Evolutionary conservation across 2,113 vertebrate genomes (phyloP).

Genomic region (Silurus asotus): DNA sequence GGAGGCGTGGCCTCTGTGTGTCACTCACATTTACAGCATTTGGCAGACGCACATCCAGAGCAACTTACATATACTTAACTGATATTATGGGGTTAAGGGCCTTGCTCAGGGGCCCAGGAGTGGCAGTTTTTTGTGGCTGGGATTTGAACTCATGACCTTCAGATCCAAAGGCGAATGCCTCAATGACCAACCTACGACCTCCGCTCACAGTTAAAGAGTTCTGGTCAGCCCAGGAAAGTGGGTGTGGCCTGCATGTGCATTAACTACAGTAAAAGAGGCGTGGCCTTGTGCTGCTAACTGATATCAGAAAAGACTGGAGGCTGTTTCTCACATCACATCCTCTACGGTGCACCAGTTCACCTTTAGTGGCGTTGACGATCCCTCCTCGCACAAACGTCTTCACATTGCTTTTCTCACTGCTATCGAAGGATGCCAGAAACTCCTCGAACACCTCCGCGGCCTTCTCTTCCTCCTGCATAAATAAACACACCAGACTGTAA

Average conservation of each 20-base stretch:
- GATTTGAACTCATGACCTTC: too few relatives aligned
- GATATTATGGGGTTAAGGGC: too few relatives aligned
- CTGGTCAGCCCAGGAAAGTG: background rate
- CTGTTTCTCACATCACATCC: background rate
- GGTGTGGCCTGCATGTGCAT: background rate
- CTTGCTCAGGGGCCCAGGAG: too few relatives aligned
- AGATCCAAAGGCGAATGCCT: too few relatives aligned
- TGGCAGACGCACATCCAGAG: too few relatives aligned
- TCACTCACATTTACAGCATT: background rate
- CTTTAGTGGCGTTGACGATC: conserved; percentile 79
- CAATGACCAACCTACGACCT: too few relatives aligned
- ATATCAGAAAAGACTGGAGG: background rate
- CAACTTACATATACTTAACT: too few relatives aligned
- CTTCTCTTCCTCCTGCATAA: conserved; percentile 76
- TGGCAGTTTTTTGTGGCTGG: too few relatives aligned
- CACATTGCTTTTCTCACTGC: conserved; percentile 67
- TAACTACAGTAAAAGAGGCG: too few relatives aligned
- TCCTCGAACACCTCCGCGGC: conserved; percentile 82
- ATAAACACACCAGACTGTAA: background rate
- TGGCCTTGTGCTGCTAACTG: too few relatives aligned
- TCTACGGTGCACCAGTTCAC: conserved; percentile 49
- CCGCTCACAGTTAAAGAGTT: too few relatives aligned
- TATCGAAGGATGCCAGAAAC: conserved; percentile 78
- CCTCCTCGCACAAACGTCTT: conserved; percentile 82
- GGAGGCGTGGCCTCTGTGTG: background rate